Evolutionary conservation across 2,113 vertebrate species (phyloP).

Genomic region (Triplophysa rosa): DNA sequence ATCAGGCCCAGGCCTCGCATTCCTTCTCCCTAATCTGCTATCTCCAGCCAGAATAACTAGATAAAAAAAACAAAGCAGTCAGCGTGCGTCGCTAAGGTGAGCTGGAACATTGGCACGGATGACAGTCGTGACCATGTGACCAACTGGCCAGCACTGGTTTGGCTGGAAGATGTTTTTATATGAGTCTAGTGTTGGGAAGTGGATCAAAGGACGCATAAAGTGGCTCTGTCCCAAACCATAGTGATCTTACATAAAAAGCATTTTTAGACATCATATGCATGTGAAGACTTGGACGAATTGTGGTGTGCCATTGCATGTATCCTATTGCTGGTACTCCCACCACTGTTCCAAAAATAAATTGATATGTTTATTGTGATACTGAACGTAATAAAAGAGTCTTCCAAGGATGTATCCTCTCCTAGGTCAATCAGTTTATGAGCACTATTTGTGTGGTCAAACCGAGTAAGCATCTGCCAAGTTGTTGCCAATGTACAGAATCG

Average conservation of each 20-base stretch:
- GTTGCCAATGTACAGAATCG: too few species aligned
- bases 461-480: too few species aligned
- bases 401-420: too few species aligned
- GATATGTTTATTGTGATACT: too few species aligned
- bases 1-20: slow-evolving; percentile 31
- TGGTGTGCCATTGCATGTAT: background rate
- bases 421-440: too few species aligned
- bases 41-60: slow-evolving; percentile 7
- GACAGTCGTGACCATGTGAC: background rate
- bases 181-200: background rate
- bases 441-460: too few species aligned
- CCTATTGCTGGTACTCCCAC: background rate
- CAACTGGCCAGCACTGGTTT: background rate
- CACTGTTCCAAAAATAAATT: too few species aligned
- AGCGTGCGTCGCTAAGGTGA: background rate
- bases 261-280: background rate
- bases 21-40: slow-evolving; percentile 36
- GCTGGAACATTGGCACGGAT: background rate
- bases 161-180: background rate
- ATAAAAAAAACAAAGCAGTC: slow-evolving; percentile 3
- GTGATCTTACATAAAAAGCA: background rate
- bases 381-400: too few species aligned
- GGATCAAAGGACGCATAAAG: background rate
- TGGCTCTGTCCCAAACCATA: background rate
- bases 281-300: background rate